Percentiles rank a stretch among this genome's conserved stretches.
Evolutionary conservation across 2,113 vertebrate genomes (phyloP).

Genomic region (Bufo gargarizans): DNA sequence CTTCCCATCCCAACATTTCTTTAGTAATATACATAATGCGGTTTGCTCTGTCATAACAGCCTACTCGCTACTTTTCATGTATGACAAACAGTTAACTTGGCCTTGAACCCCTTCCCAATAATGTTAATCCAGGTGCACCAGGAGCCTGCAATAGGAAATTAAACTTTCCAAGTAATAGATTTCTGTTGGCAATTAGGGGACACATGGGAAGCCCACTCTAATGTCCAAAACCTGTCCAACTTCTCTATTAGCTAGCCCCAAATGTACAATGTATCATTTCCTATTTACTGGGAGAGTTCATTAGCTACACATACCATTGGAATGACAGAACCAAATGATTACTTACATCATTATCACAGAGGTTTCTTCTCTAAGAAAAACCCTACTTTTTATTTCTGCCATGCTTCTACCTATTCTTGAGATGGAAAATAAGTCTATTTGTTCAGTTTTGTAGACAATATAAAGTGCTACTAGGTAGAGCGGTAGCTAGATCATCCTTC

Average conservation of each 20-base stretch:
- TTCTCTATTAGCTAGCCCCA: not conserved
- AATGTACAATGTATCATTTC: constrained; percentile 6
- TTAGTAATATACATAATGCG: not conserved
- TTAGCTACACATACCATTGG: not conserved
- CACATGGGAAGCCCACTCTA: not conserved
- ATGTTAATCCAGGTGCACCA: constrained; percentile 21
- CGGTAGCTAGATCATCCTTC: not conserved
- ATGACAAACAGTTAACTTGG: not conserved
- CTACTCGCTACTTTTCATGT: not conserved
- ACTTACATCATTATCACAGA: not conserved
- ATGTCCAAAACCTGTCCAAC: constrained; percentile 12
- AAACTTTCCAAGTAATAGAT: constrained; percentile 21
- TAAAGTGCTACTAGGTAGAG: not conserved
- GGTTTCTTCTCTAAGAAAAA: not conserved
- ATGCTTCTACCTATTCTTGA: not conserved
- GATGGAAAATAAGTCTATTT: not conserved
- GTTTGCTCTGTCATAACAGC: not conserved
- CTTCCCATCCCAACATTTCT: not conserved
- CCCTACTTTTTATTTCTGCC: not conserved
- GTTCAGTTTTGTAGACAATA: not conserved
- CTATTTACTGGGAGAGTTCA: constrained; percentile 11
- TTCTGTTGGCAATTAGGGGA: constrained; percentile 17
- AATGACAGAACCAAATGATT: not conserved
- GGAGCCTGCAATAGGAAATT: constrained; percentile 16
- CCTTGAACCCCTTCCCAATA: not conserved